Percentiles rank a stretch among this genome's conserved stretches.
These are phyloP conservation scores for Cyrtonyx montezumae DNA, from an alignment of 2,113 vertebrate genomes.

Conservation along the genomic window DNA sequence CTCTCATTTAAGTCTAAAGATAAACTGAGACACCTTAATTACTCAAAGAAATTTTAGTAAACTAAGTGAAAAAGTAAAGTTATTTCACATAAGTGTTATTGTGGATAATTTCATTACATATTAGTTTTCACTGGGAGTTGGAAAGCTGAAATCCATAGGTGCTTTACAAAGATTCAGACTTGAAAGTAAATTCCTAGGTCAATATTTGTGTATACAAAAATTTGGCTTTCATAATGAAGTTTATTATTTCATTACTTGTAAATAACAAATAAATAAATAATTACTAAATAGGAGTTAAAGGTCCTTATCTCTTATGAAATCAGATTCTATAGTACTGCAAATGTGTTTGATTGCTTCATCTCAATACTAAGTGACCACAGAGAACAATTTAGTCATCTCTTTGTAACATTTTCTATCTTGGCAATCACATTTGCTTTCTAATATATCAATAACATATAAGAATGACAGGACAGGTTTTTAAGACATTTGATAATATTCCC, in stretches of 20 bases:
- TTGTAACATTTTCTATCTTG: neutral
- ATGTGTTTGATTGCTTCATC: neutral
- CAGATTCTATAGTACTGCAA: neutral
- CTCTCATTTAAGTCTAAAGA: neutral
- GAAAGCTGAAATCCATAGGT: neutral
- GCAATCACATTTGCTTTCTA: neutral
- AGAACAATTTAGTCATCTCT: neutral
- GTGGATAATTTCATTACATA: neutral
- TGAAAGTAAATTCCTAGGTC: neutral
- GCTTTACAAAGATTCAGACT: neutral
- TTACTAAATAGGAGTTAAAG: neutral
- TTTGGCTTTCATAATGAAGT: neutral
- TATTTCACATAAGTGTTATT: neutral
- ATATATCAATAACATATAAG: neutral
- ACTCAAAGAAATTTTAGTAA: neutral
- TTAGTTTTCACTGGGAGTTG: neutral
- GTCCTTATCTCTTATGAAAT: neutral
- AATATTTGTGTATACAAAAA: neutral
- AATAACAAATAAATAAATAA: neutral
- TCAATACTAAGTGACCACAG: neutral
- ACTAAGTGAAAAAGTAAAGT: neutral
- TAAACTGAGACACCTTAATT: neutral
- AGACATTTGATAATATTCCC: neutral
- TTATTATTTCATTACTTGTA: neutral
- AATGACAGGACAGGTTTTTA: neutral